Conservation (phyloP, 2,888 invertebrate species). For the Thymelicus acteon region DNA sequence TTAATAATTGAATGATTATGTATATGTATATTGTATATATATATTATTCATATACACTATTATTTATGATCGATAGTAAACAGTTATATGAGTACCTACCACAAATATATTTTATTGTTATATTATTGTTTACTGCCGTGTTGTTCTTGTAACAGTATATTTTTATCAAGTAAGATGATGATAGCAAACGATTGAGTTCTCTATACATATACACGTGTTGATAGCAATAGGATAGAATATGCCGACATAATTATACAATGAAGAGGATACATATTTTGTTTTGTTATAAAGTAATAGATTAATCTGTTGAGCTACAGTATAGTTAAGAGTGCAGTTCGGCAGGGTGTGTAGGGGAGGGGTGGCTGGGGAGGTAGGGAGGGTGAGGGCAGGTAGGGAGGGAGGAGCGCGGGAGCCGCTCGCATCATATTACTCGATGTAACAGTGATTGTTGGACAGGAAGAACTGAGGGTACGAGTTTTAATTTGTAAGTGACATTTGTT, state of each 20-base stretch:
- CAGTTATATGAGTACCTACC: conserved; percentile 56
- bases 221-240: conserved; percentile 67
- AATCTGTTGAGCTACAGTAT: conserved; percentile 70
- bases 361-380: not conserved
- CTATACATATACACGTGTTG: conserved; percentile 77
- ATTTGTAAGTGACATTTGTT: conserved; percentile 83
- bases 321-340: conserved; percentile 59
- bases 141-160: conserved; percentile 54
- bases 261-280: conserved; percentile 71
- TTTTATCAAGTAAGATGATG: conserved; percentile 68
- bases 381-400: not conserved
- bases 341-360: conserved; percentile 46
- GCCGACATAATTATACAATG: conserved; percentile 66
- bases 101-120: conserved; percentile 72
- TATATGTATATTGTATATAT: conserved; percentile 56
- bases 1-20: conserved; percentile 62
- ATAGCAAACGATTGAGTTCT: conserved; percentile 72
- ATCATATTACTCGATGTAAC: conserved; percentile 65
- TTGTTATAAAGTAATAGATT: conserved; percentile 78
- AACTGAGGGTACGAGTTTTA: conserved; percentile 77
- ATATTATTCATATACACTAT: conserved; percentile 81
- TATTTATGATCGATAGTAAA: conserved; percentile 65
- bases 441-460: conserved; percentile 79
- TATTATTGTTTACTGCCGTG: conserved; percentile 66
- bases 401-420: conserved; percentile 25